Evolutionary conservation across 2,888 invertebrate species (phyloP).

Genomic region (Lepidocyrtinus sp.): DNA sequence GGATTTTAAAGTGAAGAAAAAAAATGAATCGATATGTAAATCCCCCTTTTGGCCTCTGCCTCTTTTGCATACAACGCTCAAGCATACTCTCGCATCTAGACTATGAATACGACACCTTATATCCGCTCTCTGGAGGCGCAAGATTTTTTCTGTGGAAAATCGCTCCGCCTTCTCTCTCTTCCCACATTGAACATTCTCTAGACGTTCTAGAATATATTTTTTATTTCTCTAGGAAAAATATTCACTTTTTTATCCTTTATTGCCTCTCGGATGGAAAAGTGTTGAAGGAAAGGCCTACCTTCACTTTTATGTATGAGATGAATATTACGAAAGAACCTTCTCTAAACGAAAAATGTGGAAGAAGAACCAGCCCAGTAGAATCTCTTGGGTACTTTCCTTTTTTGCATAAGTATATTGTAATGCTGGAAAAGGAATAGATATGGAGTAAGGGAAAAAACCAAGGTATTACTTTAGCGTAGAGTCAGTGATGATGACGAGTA

Average conservation of each 20-base stretch:
- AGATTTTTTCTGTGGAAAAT: slow-evolving; percentile 59
- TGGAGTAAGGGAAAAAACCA: too few species aligned
- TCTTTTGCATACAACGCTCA: slow-evolving; percentile 70
- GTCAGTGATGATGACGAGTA: slow-evolving; percentile 51
- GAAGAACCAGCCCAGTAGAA: too few species aligned
- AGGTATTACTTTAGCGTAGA: too few species aligned
- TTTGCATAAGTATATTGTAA: slow-evolving; percentile 50
- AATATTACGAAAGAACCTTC: too few species aligned
- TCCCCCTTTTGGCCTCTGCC: slow-evolving; percentile 64
- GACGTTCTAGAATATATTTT: background rate
- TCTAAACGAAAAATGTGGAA: too few species aligned
- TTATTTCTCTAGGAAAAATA: slow-evolving; percentile 26
- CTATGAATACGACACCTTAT: slow-evolving; percentile 60
- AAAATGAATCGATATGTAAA: slow-evolving; percentile 69
- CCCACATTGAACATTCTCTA: background rate
- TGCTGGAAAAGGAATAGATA: too few species aligned
- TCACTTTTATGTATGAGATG: slow-evolving; percentile 21
- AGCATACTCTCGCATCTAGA: too few species aligned
- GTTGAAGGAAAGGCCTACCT: slow-evolving; percentile 24
- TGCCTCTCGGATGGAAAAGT: background rate
- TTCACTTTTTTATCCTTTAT: slow-evolving; percentile 27
- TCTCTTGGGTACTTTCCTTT: too few species aligned
- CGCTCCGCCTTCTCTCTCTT: slow-evolving; percentile 58
- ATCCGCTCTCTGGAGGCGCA: slow-evolving; percentile 58
- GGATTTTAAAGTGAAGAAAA: slow-evolving; percentile 65